These are phyloP conservation scores for Agrochola circellaris DNA, from an alignment of 2,888 invertebrate species.

Conservation along the genomic window DNA sequence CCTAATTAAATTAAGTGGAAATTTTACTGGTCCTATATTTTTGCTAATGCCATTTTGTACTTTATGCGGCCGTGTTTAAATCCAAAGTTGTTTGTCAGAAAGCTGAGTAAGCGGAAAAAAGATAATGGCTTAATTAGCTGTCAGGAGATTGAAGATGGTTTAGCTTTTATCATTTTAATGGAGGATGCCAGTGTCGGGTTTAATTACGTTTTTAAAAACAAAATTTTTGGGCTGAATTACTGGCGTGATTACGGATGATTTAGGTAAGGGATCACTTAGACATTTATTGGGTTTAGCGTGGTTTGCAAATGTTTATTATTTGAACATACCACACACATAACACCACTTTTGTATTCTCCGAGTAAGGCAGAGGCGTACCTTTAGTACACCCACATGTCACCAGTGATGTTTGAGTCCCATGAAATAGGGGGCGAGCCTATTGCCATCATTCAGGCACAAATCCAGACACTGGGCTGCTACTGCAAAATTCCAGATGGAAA, in stretches of 20 bases:
- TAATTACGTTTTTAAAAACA: constrained; percentile 45
- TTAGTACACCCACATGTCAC: background rate
- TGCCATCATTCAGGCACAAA: too few species aligned
- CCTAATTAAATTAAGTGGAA: constrained; percentile 65
- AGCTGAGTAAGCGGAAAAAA: constrained; percentile 63
- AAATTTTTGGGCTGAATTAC: constrained; percentile 17
- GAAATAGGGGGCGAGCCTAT: too few species aligned
- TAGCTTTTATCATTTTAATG: constrained; percentile 58
- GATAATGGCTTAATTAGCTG: constrained; percentile 67
- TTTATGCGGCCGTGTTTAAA: constrained; percentile 52
- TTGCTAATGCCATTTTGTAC: constrained; percentile 56
- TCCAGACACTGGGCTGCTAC: too few species aligned
- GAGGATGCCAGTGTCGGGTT: constrained; percentile 22
- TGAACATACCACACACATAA: background rate
- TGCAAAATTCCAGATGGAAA: too few species aligned
- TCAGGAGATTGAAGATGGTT: constrained; percentile 51
- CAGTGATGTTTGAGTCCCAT: too few species aligned
- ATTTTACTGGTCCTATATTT: constrained; percentile 43
- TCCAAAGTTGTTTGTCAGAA: constrained; percentile 47
- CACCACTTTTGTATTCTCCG: background rate
- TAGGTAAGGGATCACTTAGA: background rate
- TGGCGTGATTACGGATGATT: constrained; percentile 14
- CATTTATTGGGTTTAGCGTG: background rate
- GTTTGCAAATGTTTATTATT: background rate
- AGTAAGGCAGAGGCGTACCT: background rate